Percentiles rank a stretch among this genome's conserved stretches.
These are phyloP conservation scores for Cecropterus lyciades DNA, from an alignment of 1,140 invertebrate genomes.

Conservation along the genomic window DNA sequence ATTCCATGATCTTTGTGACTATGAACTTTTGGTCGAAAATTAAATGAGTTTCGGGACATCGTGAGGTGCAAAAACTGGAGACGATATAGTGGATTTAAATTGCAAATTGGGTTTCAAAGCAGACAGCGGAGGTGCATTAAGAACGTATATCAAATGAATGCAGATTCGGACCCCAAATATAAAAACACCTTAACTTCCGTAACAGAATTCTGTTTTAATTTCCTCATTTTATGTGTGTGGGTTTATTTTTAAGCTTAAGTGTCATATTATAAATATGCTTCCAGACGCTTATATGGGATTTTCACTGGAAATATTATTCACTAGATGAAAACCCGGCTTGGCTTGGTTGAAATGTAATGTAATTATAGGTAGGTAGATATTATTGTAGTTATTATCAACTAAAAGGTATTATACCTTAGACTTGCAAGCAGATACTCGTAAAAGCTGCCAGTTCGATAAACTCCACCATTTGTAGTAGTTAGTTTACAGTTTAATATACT, in stretches of 20 bases:
- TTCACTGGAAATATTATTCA: too few species aligned
- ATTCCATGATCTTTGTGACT: constrained; percentile 7
- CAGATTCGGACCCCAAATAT: constrained; percentile 33
- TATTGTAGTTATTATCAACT: too few species aligned
- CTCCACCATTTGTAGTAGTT: too few species aligned
- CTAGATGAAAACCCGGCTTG: too few species aligned
- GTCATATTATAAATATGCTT: too few species aligned
- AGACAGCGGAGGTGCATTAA: constrained; percentile 36
- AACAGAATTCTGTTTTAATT: constrained; percentile 11
- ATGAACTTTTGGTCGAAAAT: constrained; percentile 20
- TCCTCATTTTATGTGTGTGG: neutral
- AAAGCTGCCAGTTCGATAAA: too few species aligned
- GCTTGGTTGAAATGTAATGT: too few species aligned
- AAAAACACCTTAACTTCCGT: constrained; percentile 23
- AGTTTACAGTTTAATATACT: too few species aligned
- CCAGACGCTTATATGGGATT: too few species aligned
- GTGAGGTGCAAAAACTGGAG: constrained; percentile 34
- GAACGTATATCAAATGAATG: constrained; percentile 38
- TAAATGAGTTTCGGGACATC: constrained; percentile 14
- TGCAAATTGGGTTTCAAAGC: constrained; percentile 37
- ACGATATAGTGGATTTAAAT: constrained; percentile 33
- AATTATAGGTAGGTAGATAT: too few species aligned
- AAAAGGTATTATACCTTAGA: too few species aligned
- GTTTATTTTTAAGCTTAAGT: neutral
- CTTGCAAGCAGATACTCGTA: too few species aligned